Percentiles rank a stretch among this genome's conserved stretches.
phyloP scores from a whole-genome alignment of 2,888 invertebrate species.

The Xestia ashworthii region DNA sequence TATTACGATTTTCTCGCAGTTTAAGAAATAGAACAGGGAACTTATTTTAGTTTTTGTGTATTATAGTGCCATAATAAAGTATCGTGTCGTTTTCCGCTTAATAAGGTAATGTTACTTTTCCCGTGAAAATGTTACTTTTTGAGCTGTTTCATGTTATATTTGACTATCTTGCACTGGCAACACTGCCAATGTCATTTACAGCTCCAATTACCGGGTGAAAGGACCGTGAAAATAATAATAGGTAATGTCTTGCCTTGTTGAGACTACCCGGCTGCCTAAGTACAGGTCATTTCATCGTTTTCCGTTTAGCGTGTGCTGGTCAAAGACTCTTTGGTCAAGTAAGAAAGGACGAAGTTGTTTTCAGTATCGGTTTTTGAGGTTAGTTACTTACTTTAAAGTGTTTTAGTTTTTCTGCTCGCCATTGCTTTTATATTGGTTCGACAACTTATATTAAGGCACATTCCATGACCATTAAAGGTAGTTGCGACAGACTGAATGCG shows the following conservation, averaged over 20 bases:
- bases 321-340: background rate
- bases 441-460: background rate
- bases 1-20: too few species aligned
- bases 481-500: background rate
- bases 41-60: too few species aligned
- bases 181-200: conserved; percentile 52
- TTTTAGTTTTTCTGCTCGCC: background rate
- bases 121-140: too few species aligned
- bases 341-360: background rate
- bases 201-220: conserved; percentile 49
- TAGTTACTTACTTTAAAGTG: background rate
- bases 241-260: conserved; percentile 2
- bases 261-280: background rate
- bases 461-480: background rate
- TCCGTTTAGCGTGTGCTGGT: background rate
- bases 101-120: too few species aligned
- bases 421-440: background rate
- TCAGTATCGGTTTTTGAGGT: background rate
- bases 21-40: too few species aligned
- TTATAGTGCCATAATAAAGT: too few species aligned
- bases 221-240: conserved; percentile 52
- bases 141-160: too few species aligned
- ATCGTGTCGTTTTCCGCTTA: too few species aligned
- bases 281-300: conserved; percentile 9
- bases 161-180: too few species aligned